phyloP scores from a whole-genome alignment of 2,797 vertebrate genomes.

The Acipenser ruthenus region DNA sequence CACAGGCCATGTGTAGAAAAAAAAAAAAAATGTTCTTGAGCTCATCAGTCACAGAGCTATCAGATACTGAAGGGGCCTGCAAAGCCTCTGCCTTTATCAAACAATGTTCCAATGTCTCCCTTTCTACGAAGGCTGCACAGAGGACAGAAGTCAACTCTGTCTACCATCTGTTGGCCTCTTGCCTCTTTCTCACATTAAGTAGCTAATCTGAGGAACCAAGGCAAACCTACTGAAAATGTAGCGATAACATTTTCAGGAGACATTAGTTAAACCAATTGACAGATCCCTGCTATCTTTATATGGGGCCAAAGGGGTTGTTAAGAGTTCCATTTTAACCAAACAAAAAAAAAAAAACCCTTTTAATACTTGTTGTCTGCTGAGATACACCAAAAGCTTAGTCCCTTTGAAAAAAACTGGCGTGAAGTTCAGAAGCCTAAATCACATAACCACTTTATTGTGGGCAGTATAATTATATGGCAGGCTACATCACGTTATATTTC shows the following conservation, averaged over 20 bases:
- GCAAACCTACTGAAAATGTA: constrained; percentile 10
- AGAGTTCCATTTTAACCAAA: not conserved
- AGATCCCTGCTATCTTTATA: not conserved
- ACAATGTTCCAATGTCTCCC: constrained; percentile 60
- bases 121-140: constrained; percentile 67
- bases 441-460: constrained; percentile 38
- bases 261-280: not conserved
- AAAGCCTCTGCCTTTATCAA: constrained; percentile 61
- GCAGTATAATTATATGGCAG: constrained; percentile 46
- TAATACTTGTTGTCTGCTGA: not conserved
- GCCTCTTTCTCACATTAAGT: constrained; percentile 62
- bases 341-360: not conserved
- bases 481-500: constrained; percentile 37
- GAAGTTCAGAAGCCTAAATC: constrained; percentile 40
- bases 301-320: too few relatives aligned
- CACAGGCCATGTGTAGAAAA: constrained; percentile 39
- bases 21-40: constrained; percentile 42
- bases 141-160: constrained; percentile 77
- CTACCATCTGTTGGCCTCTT: constrained; percentile 79
- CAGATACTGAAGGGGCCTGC: constrained; percentile 53
- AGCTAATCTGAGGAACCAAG: constrained; percentile 27
- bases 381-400: not conserved
- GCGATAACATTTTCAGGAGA: constrained; percentile 2
- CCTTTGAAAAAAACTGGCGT: constrained; percentile 13
- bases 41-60: constrained; percentile 48